Conservation (phyloP, 2,888 invertebrate genomes). For the Spodoptera exigua region DNA sequence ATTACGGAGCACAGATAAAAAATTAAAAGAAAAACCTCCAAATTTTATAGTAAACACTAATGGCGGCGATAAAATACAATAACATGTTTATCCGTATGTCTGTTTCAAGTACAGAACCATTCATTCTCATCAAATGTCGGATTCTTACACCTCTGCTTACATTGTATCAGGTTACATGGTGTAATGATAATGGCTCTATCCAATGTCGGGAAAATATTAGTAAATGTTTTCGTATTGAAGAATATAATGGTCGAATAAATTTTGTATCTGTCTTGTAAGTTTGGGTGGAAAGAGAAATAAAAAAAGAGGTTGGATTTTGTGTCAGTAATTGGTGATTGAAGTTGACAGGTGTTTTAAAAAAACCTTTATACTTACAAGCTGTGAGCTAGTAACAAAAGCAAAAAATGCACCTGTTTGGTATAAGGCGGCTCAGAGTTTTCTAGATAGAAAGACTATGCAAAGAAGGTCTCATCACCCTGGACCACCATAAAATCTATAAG, state of each 20-base stretch:
- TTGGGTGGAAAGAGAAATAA: background rate
- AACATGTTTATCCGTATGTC: slow-evolving; percentile 63
- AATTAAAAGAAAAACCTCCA: slow-evolving; percentile 24
- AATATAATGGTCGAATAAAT: slow-evolving; percentile 41
- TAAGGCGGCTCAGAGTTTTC: too few relatives aligned
- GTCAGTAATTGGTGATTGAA: slow-evolving; percentile 8
- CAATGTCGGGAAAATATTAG: slow-evolving; percentile 55
- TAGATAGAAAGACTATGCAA: too few relatives aligned
- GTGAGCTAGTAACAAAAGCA: too few relatives aligned
- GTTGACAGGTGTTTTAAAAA: too few relatives aligned
- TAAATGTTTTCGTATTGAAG: slow-evolving; percentile 52
- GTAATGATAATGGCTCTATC: slow-evolving; percentile 66
- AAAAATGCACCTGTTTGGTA: too few relatives aligned
- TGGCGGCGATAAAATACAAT: slow-evolving; percentile 54
- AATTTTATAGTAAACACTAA: slow-evolving; percentile 50
- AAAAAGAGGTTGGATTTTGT: background rate
- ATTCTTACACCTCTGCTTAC: slow-evolving; percentile 43
- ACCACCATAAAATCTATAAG: too few relatives aligned
- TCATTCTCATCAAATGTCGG: slow-evolving; percentile 53
- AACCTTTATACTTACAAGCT: too few relatives aligned
- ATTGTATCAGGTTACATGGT: slow-evolving; percentile 58
- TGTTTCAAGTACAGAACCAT: slow-evolving; percentile 54
- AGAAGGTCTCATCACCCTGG: too few relatives aligned
- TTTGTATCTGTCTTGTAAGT: slow-evolving; percentile 7
- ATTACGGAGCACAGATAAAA: slow-evolving; percentile 17